phyloP scores from a whole-genome alignment of 1,140 invertebrate genomes.

The Acromyrmex charruanus region DNA sequence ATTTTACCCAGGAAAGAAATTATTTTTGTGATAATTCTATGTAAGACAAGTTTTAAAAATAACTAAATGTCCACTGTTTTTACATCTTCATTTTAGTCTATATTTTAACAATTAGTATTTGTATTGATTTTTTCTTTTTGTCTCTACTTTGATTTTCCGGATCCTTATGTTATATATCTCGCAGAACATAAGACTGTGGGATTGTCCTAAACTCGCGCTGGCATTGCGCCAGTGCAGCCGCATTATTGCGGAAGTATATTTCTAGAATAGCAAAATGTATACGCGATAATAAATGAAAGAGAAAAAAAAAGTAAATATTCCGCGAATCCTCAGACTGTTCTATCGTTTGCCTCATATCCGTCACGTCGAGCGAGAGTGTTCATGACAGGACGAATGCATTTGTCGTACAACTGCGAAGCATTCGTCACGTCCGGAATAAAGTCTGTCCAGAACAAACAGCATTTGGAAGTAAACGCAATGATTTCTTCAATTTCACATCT shows the following conservation, averaged over 20 bases:
- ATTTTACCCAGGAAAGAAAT: background rate
- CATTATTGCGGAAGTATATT: slow-evolving; percentile 46
- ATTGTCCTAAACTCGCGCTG: slow-evolving; percentile 24
- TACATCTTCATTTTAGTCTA: background rate
- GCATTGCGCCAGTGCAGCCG: slow-evolving; percentile 49
- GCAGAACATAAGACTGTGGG: slow-evolving; percentile 4
- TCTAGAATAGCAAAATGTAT: slow-evolving; percentile 7
- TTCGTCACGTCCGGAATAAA: slow-evolving; percentile 15
- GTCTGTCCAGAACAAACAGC: background rate
- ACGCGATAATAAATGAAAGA: background rate
- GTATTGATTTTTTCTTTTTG: background rate
- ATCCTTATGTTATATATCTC: slow-evolving; percentile 19
- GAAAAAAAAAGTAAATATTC: background rate
- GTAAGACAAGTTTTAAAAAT: background rate
- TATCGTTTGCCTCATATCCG: background rate
- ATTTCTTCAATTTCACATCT: slow-evolving; percentile 31
- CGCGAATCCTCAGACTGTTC: background rate
- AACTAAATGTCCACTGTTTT: background rate
- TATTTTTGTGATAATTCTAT: background rate
- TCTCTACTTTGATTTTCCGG: background rate
- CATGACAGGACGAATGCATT: background rate
- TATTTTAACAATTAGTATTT: background rate
- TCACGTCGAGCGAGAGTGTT: background rate
- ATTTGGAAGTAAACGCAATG: background rate
- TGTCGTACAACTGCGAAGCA: background rate